Conservation (phyloP, 2,888 invertebrate genomes). For the Plemyria rubiginata region DNA sequence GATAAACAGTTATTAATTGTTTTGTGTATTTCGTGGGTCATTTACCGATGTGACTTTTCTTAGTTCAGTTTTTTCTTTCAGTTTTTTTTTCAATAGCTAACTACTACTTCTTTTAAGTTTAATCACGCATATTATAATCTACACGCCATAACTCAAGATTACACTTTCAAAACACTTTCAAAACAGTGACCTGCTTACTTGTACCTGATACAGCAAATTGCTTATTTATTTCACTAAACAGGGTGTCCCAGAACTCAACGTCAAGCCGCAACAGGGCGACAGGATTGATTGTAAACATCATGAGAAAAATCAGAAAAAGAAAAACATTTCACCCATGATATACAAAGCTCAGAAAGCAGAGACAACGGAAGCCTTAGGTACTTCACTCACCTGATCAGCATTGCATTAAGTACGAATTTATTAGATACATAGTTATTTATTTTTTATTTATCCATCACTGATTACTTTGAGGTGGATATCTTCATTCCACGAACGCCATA, state of each 20-base stretch:
- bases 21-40: conserved; percentile 42
- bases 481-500: conserved; percentile 12
- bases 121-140: conserved; percentile 17
- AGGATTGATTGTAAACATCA: too few species aligned
- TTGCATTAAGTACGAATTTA: too few species aligned
- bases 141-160: conserved; percentile 23
- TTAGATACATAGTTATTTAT: too few species aligned
- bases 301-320: too few species aligned
- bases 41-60: conserved; percentile 27
- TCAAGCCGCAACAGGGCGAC: too few species aligned
- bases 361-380: too few species aligned
- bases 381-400: too few species aligned
- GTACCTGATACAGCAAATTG: not conserved
- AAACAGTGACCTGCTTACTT: not conserved
- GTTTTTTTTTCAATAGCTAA: not conserved
- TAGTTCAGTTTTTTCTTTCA: conserved; percentile 13
- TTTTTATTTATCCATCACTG: too few species aligned
- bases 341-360: too few species aligned
- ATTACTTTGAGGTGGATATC: too few species aligned
- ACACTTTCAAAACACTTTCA: conserved; percentile 15
- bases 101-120: conserved; percentile 1
- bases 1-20: conserved; percentile 52
- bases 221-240: not conserved
- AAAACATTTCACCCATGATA: too few species aligned
- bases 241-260: too few species aligned